Evolutionary conservation across 2,888 invertebrate genomes (phyloP).

Genomic region (Erpobdella octoculata): DNA sequence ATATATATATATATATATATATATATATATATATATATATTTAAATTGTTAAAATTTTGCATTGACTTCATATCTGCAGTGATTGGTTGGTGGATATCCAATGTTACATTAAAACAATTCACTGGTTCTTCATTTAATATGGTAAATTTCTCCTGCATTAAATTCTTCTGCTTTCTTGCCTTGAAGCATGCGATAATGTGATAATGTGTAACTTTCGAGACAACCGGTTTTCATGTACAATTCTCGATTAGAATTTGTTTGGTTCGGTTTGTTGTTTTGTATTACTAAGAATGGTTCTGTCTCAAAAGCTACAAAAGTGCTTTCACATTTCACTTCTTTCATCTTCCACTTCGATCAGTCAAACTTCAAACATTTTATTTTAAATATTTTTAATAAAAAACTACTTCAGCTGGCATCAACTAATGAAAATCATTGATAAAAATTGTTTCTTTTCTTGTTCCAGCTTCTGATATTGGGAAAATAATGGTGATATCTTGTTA

Average conservation of each 20-base stretch:
- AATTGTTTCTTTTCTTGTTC: no score
- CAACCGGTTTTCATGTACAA: neutral
- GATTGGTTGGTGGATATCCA: no score
- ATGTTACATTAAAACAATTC: neutral
- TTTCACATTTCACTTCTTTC: slow-evolving; percentile 11
- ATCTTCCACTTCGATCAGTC: no score
- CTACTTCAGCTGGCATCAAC: no score
- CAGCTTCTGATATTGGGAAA: no score
- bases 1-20: no score
- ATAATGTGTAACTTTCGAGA: no score
- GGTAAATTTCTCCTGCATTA: neutral
- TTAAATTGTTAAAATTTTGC: neutral
- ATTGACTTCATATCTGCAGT: slow-evolving; percentile 11
- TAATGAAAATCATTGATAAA: no score
- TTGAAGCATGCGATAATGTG: neutral
- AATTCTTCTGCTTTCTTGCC: neutral
- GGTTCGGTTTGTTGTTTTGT: slow-evolving; percentile 5
- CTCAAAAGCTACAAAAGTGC: neutral
- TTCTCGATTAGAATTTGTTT: neutral
- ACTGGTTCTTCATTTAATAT: neutral
- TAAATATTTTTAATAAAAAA: no score
- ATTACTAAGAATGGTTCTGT: neutral
- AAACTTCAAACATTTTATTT: no score
- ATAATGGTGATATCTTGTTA: no score
- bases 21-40: no score